Evolutionary conservation across 1,140 invertebrate species (phyloP).

Genomic region (Asbolus verrucosus): DNA sequence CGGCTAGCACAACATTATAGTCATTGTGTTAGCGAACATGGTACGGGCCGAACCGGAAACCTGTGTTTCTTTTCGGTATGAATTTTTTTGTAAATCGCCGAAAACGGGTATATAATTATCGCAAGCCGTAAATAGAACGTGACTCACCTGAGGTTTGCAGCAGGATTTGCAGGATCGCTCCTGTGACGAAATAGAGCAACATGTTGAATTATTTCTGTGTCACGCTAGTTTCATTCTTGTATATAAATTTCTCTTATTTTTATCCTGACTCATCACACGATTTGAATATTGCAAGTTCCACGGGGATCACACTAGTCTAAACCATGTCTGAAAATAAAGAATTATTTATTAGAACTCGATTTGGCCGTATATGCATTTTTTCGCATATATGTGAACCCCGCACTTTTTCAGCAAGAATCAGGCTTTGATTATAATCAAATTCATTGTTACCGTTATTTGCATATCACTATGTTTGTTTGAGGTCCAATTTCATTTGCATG

Average conservation of each 20-base stretch:
- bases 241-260: constrained; percentile 31
- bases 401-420: constrained; percentile 19
- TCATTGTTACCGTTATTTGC: constrained; percentile 28
- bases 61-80: not conserved
- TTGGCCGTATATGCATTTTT: not conserved
- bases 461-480: constrained; percentile 28
- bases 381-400: not conserved
- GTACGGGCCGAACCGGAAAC: constrained; percentile 14
- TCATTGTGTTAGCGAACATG: constrained; percentile 35
- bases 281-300: constrained; percentile 24
- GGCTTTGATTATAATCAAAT: constrained; percentile 13
- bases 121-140: not conserved
- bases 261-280: constrained; percentile 34
- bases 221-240: constrained; percentile 40
- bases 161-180: constrained; percentile 46
- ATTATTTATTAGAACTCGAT: constrained; percentile 19
- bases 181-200: constrained; percentile 39
- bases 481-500: constrained; percentile 23
- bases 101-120: constrained; percentile 3
- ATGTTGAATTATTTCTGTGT: constrained; percentile 40
- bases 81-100: not conserved
- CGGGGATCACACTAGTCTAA: too few relatives aligned
- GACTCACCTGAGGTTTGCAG: constrained; percentile 46
- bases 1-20: constrained; percentile 41
- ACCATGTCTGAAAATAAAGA: constrained; percentile 32